Percentiles rank a stretch among this genome's conserved stretches.
Conservation (phyloP, 2,888 invertebrate genomes). For the Apoderus coryli region DNA sequence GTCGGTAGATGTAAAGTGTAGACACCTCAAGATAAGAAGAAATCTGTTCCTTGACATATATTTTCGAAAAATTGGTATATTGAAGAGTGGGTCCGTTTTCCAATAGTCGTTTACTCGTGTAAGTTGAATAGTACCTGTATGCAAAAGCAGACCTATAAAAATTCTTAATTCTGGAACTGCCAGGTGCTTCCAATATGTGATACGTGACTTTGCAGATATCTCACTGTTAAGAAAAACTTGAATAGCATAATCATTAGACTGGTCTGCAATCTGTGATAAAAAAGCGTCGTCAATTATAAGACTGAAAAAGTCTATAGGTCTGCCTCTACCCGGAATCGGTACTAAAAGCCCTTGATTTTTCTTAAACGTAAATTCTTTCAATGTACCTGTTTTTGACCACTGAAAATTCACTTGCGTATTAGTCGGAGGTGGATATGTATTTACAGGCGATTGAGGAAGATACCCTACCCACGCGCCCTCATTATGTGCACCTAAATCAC, state of each 20-base stretch:
- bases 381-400: slow-evolving; percentile 8
- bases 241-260: too few species aligned
- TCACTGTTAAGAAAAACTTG: too few species aligned
- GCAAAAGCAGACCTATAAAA: slow-evolving; percentile 10
- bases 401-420: slow-evolving; percentile 8
- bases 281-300: slow-evolving; percentile 10
- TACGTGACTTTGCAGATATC: too few species aligned
- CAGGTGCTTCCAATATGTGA: slow-evolving; percentile 10
- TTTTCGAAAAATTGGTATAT: slow-evolving; percentile 12
- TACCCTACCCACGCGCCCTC: slow-evolving; percentile 7
- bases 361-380: slow-evolving; percentile 4
- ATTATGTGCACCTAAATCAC: slow-evolving; percentile 8
- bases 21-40: slow-evolving; percentile 10
- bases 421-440: slow-evolving; percentile 6
- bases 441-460: slow-evolving; percentile 7
- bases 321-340: slow-evolving; percentile 7
- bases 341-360: slow-evolving; percentile 8
- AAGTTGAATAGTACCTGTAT: slow-evolving; percentile 11
- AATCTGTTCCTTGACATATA: slow-evolving; percentile 10
- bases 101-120: slow-evolving; percentile 9
- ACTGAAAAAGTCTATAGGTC: slow-evolving; percentile 6
- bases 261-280: slow-evolving; percentile 9
- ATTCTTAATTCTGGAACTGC: slow-evolving; percentile 8
- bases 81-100: slow-evolving; percentile 10
- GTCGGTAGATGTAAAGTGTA: slow-evolving; percentile 10